Evolutionary conservation across 2,113 vertebrate genomes (phyloP), one percentile per base, ranked within the genome.

Genomic region (Pipra filicauda): DNA sequence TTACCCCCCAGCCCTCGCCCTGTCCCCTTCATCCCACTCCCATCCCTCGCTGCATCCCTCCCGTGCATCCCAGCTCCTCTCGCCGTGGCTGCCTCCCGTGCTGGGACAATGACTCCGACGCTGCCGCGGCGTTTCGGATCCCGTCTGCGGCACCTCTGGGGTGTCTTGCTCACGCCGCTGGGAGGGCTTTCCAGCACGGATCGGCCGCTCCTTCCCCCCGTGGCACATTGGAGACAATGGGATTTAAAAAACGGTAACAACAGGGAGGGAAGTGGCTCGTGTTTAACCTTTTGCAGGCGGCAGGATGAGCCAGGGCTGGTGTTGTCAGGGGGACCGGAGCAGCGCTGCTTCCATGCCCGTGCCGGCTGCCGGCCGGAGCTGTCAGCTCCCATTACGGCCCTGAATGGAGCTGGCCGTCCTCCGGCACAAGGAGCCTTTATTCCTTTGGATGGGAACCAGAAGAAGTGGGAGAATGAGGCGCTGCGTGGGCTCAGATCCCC

Each of bases 301-400:
- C 35, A 8, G 75, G 35, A 11, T 33, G 92, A 74, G 55, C 11
- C 64, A 30, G 48, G 41, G 76, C 82, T 23, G 15, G 27, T 10
- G 76, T 57, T 92, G 93, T 82, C 95, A 65, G 85, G 91, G 91
- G 91, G 88, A 89, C 15, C 6, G 62, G 62, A 76, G 90, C 46
- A 15, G 70, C 16, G 37, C 93, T 55, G 84, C 35, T 85, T 62
- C 33, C 70, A 59, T 41, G 88, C 80, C 84, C 13, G 2, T 1
- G 19, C 58, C 31, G 16, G 33, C 90, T 69, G 90, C 88, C 75
- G 18, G 67, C 73, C 16, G 59, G 91, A 61, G 86, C 93, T 89
- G 77, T 48, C 92, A 79, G 89, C 93, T 94, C 93, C 94, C 90
- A 46, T 89, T 61, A 75, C 11, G 20, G 79, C 88, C 88, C 82